Conservation (phyloP, 2,113 vertebrate species). For the Oreochromis tanganicae region DNA sequence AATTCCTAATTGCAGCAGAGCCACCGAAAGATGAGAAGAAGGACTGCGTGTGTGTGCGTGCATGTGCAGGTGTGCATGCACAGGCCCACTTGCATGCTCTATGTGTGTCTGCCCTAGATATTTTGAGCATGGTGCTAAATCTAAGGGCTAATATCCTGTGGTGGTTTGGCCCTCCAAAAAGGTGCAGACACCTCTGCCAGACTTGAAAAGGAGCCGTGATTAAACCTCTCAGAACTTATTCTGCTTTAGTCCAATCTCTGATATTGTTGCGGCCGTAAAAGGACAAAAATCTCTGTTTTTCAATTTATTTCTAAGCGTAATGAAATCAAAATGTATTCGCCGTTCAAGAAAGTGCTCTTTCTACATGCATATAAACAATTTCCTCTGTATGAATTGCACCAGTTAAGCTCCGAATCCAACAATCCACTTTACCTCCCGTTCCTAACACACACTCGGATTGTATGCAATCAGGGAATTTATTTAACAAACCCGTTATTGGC, state of each 20-base stretch:
- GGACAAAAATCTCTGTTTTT: neutral
- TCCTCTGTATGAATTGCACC: neutral
- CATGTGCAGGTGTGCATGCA: slow-evolving; percentile 41
- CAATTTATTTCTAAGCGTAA: neutral
- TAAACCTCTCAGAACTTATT: slow-evolving; percentile 45
- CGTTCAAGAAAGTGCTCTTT: neutral
- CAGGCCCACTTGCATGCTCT: slow-evolving; percentile 44
- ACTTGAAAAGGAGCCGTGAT: slow-evolving; percentile 60
- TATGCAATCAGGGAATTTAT: neutral
- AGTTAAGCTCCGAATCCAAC: slow-evolving; percentile 3
- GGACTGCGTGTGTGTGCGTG: slow-evolving; percentile 18
- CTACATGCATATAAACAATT: neutral
- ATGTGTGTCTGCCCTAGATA: slow-evolving; percentile 55
- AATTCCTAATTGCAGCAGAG: slow-evolving; percentile 50
- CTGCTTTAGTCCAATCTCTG: slow-evolving; percentile 9
- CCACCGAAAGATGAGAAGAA: slow-evolving; percentile 21
- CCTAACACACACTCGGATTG: slow-evolving; percentile 49
- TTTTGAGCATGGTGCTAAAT: slow-evolving; percentile 50
- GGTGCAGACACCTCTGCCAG: slow-evolving; percentile 22
- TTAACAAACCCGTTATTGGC: neutral
- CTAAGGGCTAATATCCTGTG: slow-evolving; percentile 42
- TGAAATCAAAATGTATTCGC: neutral
- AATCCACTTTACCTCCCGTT: slow-evolving; percentile 1
- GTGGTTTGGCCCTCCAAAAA: slow-evolving; percentile 34
- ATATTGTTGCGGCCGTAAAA: slow-evolving; percentile 9